These are phyloP conservation scores for Trematomus loennbergii DNA, from an alignment of 2,113 vertebrate species.

Conservation along the genomic window DNA sequence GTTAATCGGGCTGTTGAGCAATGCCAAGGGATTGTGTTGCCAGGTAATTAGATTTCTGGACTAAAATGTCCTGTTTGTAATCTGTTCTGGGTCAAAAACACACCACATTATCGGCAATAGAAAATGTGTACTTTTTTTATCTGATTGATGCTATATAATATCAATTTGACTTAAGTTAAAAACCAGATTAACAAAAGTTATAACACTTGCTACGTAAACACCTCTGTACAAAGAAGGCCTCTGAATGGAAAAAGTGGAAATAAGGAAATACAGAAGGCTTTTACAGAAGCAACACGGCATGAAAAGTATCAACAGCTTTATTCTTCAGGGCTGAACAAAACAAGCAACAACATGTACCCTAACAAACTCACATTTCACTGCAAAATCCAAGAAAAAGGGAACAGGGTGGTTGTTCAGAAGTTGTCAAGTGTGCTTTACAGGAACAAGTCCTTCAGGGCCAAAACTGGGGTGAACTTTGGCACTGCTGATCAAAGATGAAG, in stretches of 20 bases:
- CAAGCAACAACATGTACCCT: background rate
- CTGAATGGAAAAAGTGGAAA: background rate
- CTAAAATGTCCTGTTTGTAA: conserved; percentile 36
- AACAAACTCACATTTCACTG: conserved; percentile 17
- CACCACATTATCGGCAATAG: too few relatives aligned
- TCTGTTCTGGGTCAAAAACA: conserved; percentile 37
- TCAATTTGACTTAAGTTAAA: background rate
- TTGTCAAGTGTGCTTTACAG: conserved; percentile 3
- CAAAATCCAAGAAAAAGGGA: conserved; percentile 15
- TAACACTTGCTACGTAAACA: background rate
- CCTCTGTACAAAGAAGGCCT: background rate
- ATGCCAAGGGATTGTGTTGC: conserved; percentile 37
- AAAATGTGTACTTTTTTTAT: background rate
- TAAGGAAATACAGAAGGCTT: background rate
- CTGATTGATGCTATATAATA: background rate
- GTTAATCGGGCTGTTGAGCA: conserved; percentile 50
- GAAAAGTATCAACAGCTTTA: background rate
- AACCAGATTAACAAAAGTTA: background rate
- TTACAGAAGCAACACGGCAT: background rate
- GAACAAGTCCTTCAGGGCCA: conserved; percentile 14
- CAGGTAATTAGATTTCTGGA: conserved; percentile 46
- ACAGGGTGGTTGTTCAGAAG: conserved; percentile 8
- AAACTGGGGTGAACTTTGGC: conserved; percentile 4
- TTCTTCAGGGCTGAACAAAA: background rate
- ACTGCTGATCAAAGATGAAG: conserved; percentile 35